phyloP scores from a whole-genome alignment of 2,113 vertebrate species.

The Cavia porcellus region DNA sequence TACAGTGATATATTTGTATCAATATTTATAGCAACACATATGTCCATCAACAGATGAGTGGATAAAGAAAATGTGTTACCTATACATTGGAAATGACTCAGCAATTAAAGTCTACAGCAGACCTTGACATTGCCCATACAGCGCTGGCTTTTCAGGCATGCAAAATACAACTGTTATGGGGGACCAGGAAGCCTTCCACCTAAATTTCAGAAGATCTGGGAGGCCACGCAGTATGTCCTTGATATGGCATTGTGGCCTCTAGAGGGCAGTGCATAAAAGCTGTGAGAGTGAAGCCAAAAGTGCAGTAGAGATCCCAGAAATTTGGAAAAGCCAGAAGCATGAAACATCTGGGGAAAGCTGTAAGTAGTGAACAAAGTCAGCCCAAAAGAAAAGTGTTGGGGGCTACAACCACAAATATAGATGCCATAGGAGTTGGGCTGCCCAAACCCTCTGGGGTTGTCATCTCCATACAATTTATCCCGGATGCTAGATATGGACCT shows the following conservation, averaged over 20 bases:
- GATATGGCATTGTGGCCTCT: background rate
- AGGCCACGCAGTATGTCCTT: background rate
- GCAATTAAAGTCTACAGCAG: background rate
- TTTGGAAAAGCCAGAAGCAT: background rate
- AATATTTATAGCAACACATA: background rate
- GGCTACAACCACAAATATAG: background rate
- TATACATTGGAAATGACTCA: background rate
- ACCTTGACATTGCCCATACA: background rate
- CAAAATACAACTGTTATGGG: background rate
- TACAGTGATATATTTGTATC: background rate
- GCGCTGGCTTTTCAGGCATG: background rate
- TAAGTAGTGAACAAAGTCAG: background rate
- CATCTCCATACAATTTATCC: background rate
- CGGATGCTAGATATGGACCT: background rate
- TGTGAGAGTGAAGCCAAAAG: background rate
- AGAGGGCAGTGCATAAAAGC: background rate
- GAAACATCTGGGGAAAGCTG: background rate
- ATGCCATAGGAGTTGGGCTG: background rate
- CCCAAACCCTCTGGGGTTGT: background rate
- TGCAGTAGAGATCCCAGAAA: background rate
- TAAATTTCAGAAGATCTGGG: background rate
- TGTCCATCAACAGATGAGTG: background rate
- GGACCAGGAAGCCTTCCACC: background rate
- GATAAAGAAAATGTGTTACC: background rate
- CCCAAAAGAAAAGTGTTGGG: background rate